Percentiles rank a stretch among this genome's conserved stretches.
These are phyloP conservation scores for Ischnus inquisitorius DNA, from an alignment of 2,888 invertebrate genomes.

Conservation along the genomic window DNA sequence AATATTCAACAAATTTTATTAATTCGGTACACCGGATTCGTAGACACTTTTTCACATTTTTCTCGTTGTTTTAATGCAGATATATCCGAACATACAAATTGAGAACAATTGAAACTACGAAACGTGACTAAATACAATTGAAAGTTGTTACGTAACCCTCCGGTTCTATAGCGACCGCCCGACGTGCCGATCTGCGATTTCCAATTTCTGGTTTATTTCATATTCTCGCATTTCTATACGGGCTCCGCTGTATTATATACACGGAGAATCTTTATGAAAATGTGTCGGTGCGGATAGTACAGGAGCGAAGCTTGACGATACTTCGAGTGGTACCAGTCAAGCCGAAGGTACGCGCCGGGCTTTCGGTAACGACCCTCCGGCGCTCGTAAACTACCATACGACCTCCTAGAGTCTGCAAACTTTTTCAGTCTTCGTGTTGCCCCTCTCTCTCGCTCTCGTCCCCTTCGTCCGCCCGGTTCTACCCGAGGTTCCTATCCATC, in stretches of 20 bases:
- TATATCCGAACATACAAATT: not conserved
- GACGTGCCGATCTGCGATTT: conserved; percentile 30
- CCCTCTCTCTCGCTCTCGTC: not conserved
- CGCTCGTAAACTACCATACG: conserved; percentile 26
- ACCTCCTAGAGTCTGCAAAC: conserved; percentile 10
- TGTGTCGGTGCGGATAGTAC: not conserved
- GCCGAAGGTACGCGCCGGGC: not conserved
- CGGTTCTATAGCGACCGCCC: not conserved
- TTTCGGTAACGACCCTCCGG: conserved; percentile 8
- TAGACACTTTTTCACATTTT: too few species aligned
- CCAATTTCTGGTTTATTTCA: conserved; percentile 1
- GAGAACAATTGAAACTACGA: conserved; percentile 1
- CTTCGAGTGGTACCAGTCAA: conserved; percentile 25
- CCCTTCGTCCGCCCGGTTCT: not conserved
- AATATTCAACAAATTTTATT: too few species aligned
- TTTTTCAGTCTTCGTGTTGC: not conserved
- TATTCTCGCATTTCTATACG: conserved; percentile 7
- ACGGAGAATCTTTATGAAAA: not conserved
- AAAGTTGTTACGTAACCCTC: conserved; percentile 14
- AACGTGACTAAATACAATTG: conserved; percentile 29
- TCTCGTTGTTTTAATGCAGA: too few species aligned
- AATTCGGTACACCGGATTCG: too few species aligned
- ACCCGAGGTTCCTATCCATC: not conserved
- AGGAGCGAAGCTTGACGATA: conserved; percentile 23
- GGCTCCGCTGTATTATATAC: not conserved